Evolutionary conservation across 2,888 invertebrate species (phyloP).

Genomic region (Galeruca laticollis): DNA sequence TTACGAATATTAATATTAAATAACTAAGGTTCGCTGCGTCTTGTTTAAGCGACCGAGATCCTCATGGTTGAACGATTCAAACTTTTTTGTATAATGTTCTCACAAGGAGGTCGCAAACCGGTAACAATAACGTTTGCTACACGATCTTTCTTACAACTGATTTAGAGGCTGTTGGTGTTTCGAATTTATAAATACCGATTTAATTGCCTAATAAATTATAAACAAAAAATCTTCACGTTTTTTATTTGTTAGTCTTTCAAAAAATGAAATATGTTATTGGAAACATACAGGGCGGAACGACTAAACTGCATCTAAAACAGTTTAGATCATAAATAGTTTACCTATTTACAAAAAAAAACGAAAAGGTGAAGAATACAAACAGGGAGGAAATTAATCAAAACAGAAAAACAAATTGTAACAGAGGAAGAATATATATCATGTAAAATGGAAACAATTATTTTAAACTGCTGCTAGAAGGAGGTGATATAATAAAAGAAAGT

Average conservation of each 20-base stretch:
- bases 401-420: too few species aligned
- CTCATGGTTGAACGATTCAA: not conserved
- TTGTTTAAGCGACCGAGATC: not conserved
- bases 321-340: too few species aligned
- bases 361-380: too few species aligned
- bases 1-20: not conserved
- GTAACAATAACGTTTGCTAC: not conserved
- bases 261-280: not conserved
- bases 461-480: too few species aligned
- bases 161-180: constrained; percentile 7
- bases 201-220: not conserved
- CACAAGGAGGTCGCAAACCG: not conserved
- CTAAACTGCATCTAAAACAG: too few species aligned
- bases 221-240: too few species aligned
- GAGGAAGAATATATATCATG: too few species aligned
- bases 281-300: not conserved
- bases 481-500: too few species aligned
- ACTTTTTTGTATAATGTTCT: not conserved
- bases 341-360: too few species aligned
- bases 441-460: too few species aligned
- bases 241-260: not conserved
- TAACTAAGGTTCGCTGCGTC: not conserved
- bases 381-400: too few species aligned
- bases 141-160: not conserved
- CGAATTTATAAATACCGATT: not conserved